These are phyloP conservation scores for Tiaroga cobitis DNA, from an alignment of 2,797 vertebrate species.

Conservation along the genomic window DNA sequence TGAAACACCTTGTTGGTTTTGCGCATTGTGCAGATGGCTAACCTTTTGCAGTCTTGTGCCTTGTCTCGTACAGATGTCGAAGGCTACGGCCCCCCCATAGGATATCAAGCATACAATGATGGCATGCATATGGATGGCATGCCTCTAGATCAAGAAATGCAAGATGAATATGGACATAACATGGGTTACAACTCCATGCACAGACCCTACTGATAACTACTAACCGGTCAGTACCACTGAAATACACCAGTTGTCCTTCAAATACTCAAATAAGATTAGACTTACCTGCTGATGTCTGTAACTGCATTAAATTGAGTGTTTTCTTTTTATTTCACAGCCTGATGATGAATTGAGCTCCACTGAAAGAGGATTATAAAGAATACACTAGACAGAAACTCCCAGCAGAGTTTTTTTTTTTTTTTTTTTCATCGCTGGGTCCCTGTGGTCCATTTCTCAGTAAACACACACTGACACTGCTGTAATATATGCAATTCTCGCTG, in stretches of 20 bases:
- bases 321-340: slow-evolving; percentile 13
- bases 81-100: background rate
- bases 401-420: slow-evolving; percentile 27
- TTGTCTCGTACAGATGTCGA: slow-evolving; percentile 72
- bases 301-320: background rate
- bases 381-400: slow-evolving; percentile 42
- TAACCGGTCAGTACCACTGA: slow-evolving; percentile 67
- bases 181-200: slow-evolving; percentile 61
- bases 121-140: slow-evolving; percentile 46
- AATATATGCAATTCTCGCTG: slow-evolving; percentile 77
- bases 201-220: slow-evolving; percentile 51
- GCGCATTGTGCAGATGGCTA: background rate
- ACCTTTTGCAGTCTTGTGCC: background rate
- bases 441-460: slow-evolving; percentile 44
- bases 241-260: background rate
- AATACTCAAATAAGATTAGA: background rate
- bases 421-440: slow-evolving; percentile 52
- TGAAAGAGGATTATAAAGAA: slow-evolving; percentile 13
- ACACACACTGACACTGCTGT: slow-evolving; percentile 68
- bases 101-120: slow-evolving; percentile 57
- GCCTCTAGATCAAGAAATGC: slow-evolving; percentile 55
- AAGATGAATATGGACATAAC: slow-evolving; percentile 61
- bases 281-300: background rate
- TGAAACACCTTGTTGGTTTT: background rate
- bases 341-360: background rate